Evolutionary conservation across 1,140 invertebrate genomes (phyloP), one percentile per base, ranked within the genome.

Genomic region (Drosophila kanapiae): DNA sequence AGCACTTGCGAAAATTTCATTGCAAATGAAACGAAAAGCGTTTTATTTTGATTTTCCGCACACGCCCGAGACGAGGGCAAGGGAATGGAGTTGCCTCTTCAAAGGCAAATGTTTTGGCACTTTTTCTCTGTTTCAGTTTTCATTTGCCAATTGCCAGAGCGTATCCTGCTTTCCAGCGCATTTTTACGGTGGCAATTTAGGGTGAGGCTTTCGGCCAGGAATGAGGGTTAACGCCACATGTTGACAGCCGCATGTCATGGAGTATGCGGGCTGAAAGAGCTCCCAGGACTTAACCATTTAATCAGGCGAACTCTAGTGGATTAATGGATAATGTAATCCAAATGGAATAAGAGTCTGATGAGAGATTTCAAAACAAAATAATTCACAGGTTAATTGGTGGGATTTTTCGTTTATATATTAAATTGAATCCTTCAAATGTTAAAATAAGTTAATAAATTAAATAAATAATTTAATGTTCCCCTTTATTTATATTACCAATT

Each of bases 31-130:
- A 86, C 82, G 82, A 87, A 87, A 86, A 86, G 75, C 82, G 82
- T 86, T 86, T 86, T 86, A 86, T 86, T 86, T 86, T 86, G 82
- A 87, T 87, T 86, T 86, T 86, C 83, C 59, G 80, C 83, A 87
- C 83, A 81, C 83, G 75, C 85, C 58, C 63, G 58, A 71, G 43
- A 45, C 49, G 42, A 37, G 16, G 16, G 6, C 43, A 31, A 27
- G 23, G 33, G 38, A 8, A 37, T 31, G 14, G 49, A n/a, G 42
- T 38, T 18, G 35, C 57, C 75, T 64, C 82, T 81, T 85, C 53
- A 82, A 82, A 87, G 65, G 65, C 82, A 86, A 82, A 79, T 87
- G 82, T 79, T 82, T 71, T 69, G 61, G 47, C 58, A 77, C 58
- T 72, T 72, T 72, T 72, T 59, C 67, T 42, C 31, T 71, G 31